Evolutionary conservation across 2,888 invertebrate species (phyloP), one percentile per base, ranked within the genome.

Genomic region (Anoncus sp.): DNA sequence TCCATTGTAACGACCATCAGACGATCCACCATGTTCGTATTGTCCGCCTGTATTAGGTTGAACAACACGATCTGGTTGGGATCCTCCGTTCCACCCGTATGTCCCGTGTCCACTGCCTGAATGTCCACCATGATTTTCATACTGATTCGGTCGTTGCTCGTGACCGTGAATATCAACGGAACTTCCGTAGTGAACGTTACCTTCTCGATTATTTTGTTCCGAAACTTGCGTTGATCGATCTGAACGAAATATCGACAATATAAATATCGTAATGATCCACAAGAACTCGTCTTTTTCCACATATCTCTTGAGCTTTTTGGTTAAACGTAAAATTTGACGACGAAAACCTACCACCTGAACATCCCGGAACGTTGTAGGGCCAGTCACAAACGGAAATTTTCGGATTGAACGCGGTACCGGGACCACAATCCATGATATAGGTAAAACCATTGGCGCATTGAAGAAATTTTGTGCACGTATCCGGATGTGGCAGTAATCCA

Each of bases 401-500:
- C 2, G 92, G 91, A 82, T 92, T 91, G 76, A 92, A 92, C 3
- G 88, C 89, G 3, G 92, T 92, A 18, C 92, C 92, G 20, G 91
- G 91, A 10, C 90, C 91, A 75, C 92, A 92, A 14, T 90, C 87
- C 89, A 90, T 90, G 5, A 89, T 82, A 67, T 87, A 89, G 14
- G 91, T 88, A 14, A 82, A 72, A 0, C 92, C 92, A 24, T 88
- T 84, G 24, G 85, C 85, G 72, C 92, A 92, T 65, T 91, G 91
- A 7, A 92, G 83, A 60, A 91, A 92, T 74, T 92, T 92, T 22
- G 81, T 83, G 71, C 92, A 92, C 38, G 89, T 89, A 0, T 85
- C 83, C 1, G 92, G 91, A 84, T 92, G 91, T 1, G 91, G 89
- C n/a, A 89, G 75, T 9, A 91, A 60, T 5, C 92, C 92, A 27